Evolutionary conservation across 2,113 vertebrate species (phyloP).

Genomic region (Microtus pennsylvanicus): DNA sequence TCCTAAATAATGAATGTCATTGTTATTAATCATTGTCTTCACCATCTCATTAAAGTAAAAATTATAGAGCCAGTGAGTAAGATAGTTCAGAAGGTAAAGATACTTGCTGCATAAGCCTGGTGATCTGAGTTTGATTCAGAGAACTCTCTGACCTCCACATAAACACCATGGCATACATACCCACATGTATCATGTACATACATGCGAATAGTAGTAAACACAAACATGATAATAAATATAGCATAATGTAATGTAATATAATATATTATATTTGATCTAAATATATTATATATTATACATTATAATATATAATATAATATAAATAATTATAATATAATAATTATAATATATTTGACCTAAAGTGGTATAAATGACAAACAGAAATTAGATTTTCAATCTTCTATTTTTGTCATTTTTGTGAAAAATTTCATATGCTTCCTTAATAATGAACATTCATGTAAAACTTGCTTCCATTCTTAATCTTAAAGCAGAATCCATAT

Average conservation of each 20-base stretch:
- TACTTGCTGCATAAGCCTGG: neutral
- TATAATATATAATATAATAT: neutral
- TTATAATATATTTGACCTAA: neutral
- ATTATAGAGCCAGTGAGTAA: neutral
- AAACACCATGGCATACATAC: neutral
- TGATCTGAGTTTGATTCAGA: neutral
- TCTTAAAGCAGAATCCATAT: neutral
- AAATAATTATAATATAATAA: neutral
- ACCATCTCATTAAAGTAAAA: neutral
- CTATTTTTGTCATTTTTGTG: neutral
- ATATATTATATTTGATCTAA: neutral
- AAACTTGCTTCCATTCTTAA: neutral
- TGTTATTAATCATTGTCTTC: neutral
- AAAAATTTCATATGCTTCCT: neutral
- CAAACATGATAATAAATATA: neutral
- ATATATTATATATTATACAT: too few species aligned
- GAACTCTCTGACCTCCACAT: neutral
- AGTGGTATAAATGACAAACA: slow-evolving; percentile 15
- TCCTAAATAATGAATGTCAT: neutral
- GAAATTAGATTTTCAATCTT: neutral
- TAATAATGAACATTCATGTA: neutral
- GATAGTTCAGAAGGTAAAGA: neutral
- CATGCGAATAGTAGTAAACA: neutral
- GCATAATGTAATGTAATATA: neutral
- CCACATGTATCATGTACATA: neutral